Base-by-base conservation (phyloP, 2,888 invertebrate species). In the Diplazon laetatorius region DNA sequence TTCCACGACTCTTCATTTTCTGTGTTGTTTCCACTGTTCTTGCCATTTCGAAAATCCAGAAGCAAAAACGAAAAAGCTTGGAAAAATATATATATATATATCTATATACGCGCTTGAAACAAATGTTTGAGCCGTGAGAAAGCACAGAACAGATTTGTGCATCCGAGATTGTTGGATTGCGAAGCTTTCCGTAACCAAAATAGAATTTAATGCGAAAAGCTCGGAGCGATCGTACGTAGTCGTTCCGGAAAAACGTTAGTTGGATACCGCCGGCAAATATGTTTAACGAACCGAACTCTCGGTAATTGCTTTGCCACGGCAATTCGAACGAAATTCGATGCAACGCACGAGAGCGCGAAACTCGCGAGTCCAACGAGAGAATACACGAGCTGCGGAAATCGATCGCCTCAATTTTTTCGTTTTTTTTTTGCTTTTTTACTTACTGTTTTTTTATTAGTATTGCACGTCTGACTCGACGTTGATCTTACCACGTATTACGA, bases 231-330 rank as follows among this genome's bases (percentile, higher is more conserved):
- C 14, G 16, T 30, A 12, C n/a, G 30, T 25, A 25, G 35, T 50
- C 52, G 30, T 10, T 12, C 60, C 20, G 65, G 22, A n/a, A 10
- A 74, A 60, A 68, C 52, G 59, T 22, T 44, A 60, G 68, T 59
- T 52, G 30, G 50, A 68, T 60, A 68, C 42, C 74, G 20, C 42
- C 68, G n/a, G 46, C 68, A 75, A 65, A 71, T 71, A 65, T 65
- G 70, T 76, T 76, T 65, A 71, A 76, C 76, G 76, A 71, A 76
- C 76, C 65, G 65, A 76, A 76, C 76, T 71, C 65, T 60, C 59
- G 30, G 70, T 76, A 76, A 76, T 76, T 76, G 70, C 76, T 76
- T 76, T 71, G 63, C 76, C 42, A 65, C 35, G 50, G 48, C 59
- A 71, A 71, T 71, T 65, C 65, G 30, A 60, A 76, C 65, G 59